Conservation (phyloP, 2,888 invertebrate genomes). For the Macrophya alboannulata region DNA sequence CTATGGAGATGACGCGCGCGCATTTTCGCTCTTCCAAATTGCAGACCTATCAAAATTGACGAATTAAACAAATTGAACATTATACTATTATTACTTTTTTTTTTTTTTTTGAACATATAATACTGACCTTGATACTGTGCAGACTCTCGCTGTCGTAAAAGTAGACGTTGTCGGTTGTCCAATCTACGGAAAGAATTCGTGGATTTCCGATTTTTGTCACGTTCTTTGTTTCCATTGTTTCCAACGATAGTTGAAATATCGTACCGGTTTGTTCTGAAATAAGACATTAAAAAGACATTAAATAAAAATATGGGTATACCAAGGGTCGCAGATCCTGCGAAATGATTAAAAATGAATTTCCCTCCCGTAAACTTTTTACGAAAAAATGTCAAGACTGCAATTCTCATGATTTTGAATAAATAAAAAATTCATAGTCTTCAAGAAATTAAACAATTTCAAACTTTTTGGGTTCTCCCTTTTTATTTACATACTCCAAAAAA, state of each 20-base stretch:
- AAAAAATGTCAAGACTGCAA: background rate
- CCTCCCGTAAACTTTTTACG: background rate
- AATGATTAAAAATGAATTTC: too few relatives aligned
- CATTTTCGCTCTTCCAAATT: constrained; percentile 82
- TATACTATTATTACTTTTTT: constrained; percentile 79
- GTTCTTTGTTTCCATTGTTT: constrained; percentile 74
- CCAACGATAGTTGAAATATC: constrained; percentile 73
- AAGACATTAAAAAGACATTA: constrained; percentile 20
- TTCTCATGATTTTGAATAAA: background rate
- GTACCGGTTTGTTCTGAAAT: constrained; percentile 69
- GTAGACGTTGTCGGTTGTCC: constrained; percentile 89
- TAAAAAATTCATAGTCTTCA: background rate
- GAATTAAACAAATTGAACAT: background rate
- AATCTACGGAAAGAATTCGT: constrained; percentile 86
- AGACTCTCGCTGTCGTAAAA: constrained; percentile 81
- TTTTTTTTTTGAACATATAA: constrained; percentile 67
- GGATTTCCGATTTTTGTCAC: constrained; percentile 81
- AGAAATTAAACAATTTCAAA: background rate
- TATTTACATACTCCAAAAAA: background rate
- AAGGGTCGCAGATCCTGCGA: too few relatives aligned
- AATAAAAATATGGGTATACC: too few relatives aligned
- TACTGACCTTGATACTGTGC: constrained; percentile 69
- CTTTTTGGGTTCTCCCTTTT: background rate
- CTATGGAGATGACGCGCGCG: constrained; percentile 82
- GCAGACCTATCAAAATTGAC: constrained; percentile 80